phyloP scores from a whole-genome alignment of 2,797 vertebrate genomes.

The Micromesistius poutassou region DNA sequence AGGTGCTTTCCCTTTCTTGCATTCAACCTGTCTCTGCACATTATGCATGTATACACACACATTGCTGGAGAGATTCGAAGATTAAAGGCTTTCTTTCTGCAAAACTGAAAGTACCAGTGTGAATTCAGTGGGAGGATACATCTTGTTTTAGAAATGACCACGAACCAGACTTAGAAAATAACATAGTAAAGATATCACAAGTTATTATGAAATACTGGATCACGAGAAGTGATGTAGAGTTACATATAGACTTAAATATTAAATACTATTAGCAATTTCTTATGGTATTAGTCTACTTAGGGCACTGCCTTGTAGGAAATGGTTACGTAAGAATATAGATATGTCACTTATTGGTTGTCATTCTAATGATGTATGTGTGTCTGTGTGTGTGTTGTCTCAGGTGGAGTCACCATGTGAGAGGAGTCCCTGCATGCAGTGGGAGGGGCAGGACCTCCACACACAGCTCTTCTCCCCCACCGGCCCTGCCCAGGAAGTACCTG shows the following conservation, averaged over 20 bases:
- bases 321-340: not conserved
- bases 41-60: not conserved
- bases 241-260: not conserved
- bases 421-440: constrained; percentile 90
- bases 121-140: not conserved
- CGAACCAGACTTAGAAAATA: not conserved
- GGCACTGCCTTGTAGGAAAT: not conserved
- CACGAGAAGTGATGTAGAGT: not conserved
- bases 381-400: constrained; percentile 62
- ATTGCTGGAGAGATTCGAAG: not conserved
- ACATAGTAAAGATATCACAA: not conserved
- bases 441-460: constrained; percentile 83
- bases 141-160: not conserved
- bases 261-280: not conserved
- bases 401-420: constrained; percentile 86
- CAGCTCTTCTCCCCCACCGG: constrained; percentile 86
- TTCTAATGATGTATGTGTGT: constrained; percentile 20
- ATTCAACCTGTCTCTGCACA: not conserved
- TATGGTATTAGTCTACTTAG: not conserved
- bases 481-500: constrained; percentile 81
- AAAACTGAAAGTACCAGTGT: not conserved
- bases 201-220: not conserved
- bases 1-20: constrained; percentile 72
- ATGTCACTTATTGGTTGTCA: constrained; percentile 5
- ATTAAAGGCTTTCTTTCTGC: not conserved